Evolutionary conservation across 2,888 invertebrate species (phyloP), one percentile per base, ranked within the genome.

Genomic region (Mesorhabditis spiculigera): DNA sequence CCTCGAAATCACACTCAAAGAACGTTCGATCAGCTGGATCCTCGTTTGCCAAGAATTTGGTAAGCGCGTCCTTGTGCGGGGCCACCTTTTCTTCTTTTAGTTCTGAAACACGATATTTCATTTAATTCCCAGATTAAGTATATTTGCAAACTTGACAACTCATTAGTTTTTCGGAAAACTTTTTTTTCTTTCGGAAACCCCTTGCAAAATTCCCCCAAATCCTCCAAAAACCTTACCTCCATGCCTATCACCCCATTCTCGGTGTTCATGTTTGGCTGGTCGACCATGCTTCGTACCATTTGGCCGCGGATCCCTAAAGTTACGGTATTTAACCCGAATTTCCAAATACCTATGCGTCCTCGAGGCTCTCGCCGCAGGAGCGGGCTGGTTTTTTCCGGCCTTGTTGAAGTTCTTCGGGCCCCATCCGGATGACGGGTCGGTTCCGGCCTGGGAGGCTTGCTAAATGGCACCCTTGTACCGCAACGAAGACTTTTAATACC

Each of bases 41-140:
- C 63, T 81, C 81, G 66, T 79, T 80, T 41, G 81, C 71, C 65
- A 81, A 67, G 71, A 81, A 81, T 69, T 81, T 81, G 28, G 82
- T 82, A 83, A 83, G 85, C 43, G 80, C 78, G 68, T 85, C 85
- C 65, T 84, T 85, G 70, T 85, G 85, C 6, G 80, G 81, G 4
- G 81, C 81, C 28, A 82, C 81, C 71, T 84, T 85, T 71, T 85
- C 85, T 50, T 80, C 80, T 43, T 78, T 71, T 61, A 85, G 70
- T 65, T 85, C 85, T 82, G 68, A 69, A 77, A 70, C 5, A 5
- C 6, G 45, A 67, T 64, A n/a, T 10, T 28, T 28, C 1, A 28
- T 28, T 28, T 28, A 28, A 13, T 45, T 8, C 8, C 28, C 28
- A 28, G 3, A 3, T 28, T 28, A 28, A 28, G 28, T 28, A 28